phyloP scores from a whole-genome alignment of 2,888 invertebrate species.

The Empis stercorea region DNA sequence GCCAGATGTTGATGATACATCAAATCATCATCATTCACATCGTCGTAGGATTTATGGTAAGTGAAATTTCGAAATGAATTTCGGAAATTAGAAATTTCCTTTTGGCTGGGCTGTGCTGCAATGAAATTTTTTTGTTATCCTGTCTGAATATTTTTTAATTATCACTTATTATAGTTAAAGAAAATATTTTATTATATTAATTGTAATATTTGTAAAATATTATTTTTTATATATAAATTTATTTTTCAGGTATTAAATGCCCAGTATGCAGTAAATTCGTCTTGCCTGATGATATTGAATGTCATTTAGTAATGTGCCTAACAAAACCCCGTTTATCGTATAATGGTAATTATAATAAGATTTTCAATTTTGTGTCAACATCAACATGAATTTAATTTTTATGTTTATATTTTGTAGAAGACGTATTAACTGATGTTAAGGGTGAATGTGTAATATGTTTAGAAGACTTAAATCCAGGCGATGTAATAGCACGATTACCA shows the following conservation, averaged over 20 bases:
- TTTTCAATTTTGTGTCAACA: no score
- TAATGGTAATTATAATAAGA: slow-evolving; percentile 84
- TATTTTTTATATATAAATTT: background rate
- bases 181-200: no score
- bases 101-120: no score
- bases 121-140: no score
- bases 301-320: slow-evolving; percentile 98
- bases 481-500: slow-evolving; percentile 95
- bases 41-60: slow-evolving; percentile 38
- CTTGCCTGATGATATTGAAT: slow-evolving; percentile 96
- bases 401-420: slow-evolving; percentile 83
- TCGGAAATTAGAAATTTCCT: no score
- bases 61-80: slow-evolving; percentile 7
- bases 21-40: slow-evolving; percentile 28
- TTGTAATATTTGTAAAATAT: no score
- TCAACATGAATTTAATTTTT: no score
- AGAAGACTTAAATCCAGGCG: slow-evolving; percentile 89
- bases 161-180: no score
- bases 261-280: slow-evolving; percentile 98
- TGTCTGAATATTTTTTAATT: no score
- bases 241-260: slow-evolving; percentile 86
- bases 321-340: slow-evolving; percentile 97
- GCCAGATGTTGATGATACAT: slow-evolving; percentile 51
- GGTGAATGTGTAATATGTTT: slow-evolving; percentile 99
- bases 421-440: slow-evolving; percentile 88